Conservation (phyloP, 1,140 invertebrate species). For the Drosophila sucinea region DNA sequence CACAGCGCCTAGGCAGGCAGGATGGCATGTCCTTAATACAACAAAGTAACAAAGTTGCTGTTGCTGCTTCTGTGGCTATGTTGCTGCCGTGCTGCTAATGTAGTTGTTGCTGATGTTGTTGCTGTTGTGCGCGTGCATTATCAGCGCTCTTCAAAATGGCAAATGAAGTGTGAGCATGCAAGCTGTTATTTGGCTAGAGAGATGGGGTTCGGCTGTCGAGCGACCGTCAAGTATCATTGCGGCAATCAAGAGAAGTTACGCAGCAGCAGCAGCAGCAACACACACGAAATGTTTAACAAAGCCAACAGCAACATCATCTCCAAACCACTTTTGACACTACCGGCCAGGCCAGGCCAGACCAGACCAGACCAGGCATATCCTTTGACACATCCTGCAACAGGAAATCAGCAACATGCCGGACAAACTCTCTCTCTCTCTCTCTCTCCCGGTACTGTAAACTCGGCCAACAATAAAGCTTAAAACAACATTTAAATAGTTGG, state of each 20-base stretch:
- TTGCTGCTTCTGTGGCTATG: not conserved
- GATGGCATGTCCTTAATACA: slow-evolving; percentile 64
- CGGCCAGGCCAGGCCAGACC: not conserved
- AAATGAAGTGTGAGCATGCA: slow-evolving; percentile 65
- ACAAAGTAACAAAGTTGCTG: slow-evolving; percentile 44
- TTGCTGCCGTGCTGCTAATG: slow-evolving; percentile 14
- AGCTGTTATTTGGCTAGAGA: not conserved
- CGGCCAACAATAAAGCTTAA: slow-evolving; percentile 42
- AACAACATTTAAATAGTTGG: slow-evolving; percentile 70
- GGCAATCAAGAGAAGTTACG: slow-evolving; percentile 42
- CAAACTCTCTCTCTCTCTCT: slow-evolving; percentile 25
- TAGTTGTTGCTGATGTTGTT: slow-evolving; percentile 20
- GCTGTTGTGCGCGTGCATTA: slow-evolving; percentile 64
- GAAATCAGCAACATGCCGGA: slow-evolving; percentile 54
- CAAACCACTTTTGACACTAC: slow-evolving; percentile 19
- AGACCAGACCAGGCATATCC: slow-evolving; percentile 44
- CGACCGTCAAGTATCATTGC: slow-evolving; percentile 61
- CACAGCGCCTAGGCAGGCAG: slow-evolving; percentile 1
- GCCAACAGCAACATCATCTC: slow-evolving; percentile 24
- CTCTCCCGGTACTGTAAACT: not conserved
- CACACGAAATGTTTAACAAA: slow-evolving; percentile 43
- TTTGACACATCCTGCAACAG: slow-evolving; percentile 72
- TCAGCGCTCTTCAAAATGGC: slow-evolving; percentile 65
- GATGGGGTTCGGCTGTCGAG: not conserved
- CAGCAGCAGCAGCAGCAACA: slow-evolving; percentile 5